Evolutionary conservation across 1,140 invertebrate species (phyloP).

Genomic region (Drosophila ohnishii): DNA sequence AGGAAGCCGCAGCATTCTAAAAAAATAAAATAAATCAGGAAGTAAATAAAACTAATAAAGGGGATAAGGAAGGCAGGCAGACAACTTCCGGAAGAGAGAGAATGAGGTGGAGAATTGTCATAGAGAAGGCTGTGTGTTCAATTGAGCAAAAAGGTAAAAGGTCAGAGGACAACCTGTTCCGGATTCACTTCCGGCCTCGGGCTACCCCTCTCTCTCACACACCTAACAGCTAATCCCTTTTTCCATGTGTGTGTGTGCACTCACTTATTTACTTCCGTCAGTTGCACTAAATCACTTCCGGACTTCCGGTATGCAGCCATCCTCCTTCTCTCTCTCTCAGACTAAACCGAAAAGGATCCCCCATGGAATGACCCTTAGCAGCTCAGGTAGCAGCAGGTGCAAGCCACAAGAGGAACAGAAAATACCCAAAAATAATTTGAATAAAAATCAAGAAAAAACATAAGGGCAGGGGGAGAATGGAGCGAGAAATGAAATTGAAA

Average conservation of each 20-base stretch:
- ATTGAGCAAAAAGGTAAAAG: conserved; percentile 67
- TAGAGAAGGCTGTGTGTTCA: conserved; percentile 28
- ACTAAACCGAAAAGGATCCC: conserved; percentile 10
- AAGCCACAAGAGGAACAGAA: conserved; percentile 21
- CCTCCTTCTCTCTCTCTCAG: conserved; percentile 15
- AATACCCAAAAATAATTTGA: conserved; percentile 72
- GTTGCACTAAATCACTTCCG: conserved; percentile 80
- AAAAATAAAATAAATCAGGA: conserved; percentile 53
- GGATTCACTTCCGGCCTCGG: conserved; percentile 62
- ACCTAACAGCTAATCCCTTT: conserved; percentile 60
- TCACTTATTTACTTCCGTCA: conserved; percentile 75
- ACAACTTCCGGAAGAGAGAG: conserved; percentile 57
- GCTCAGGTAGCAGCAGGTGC: conserved; percentile 68
- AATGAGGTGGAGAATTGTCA: conserved; percentile 31
- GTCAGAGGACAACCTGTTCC: conserved; percentile 68
- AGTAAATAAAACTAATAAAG: conserved; percentile 80
- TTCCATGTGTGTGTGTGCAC: conserved; percentile 39
- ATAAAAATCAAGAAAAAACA: conserved; percentile 69
- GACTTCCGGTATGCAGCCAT: conserved; percentile 70
- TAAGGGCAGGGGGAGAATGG: conserved; percentile 21
- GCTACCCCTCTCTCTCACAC: background rate
- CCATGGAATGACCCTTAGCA: conserved; percentile 45
- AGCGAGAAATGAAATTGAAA: conserved; percentile 70
- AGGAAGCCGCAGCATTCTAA: conserved; percentile 31
- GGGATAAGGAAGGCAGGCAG: conserved; percentile 49